Percentiles rank a stretch among this genome's conserved stretches.
phyloP scores from a whole-genome alignment of 2,797 vertebrate species.

The Manis javanica region DNA sequence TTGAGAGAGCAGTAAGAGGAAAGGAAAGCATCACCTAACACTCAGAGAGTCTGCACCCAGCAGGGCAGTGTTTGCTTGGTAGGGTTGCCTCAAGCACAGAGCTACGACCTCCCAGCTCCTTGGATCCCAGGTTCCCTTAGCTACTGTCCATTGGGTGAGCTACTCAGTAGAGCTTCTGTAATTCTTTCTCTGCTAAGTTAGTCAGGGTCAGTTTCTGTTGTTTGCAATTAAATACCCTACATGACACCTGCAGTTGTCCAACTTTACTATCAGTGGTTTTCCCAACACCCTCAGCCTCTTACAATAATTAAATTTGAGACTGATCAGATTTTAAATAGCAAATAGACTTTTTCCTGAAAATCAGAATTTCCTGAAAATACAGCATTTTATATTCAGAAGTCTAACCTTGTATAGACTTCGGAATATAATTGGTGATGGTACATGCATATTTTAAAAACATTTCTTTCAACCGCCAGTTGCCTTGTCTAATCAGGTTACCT shows the following conservation, averaged over 20 bases:
- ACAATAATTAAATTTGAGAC: constrained; percentile 15
- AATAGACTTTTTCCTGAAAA: neutral
- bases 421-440: constrained; percentile 13
- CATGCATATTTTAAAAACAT: constrained; percentile 51
- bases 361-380: neutral
- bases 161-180: neutral
- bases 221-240: neutral
- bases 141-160: neutral
- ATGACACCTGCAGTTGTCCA: neutral
- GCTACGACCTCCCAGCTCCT: neutral
- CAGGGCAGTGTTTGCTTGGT: no score
- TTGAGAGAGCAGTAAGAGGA: neutral
- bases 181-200: neutral
- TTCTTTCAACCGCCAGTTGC: constrained; percentile 61
- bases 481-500: constrained; percentile 70
- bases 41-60: neutral
- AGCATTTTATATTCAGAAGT: neutral
- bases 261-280: neutral
- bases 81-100: neutral
- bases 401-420: neutral
- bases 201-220: neutral
- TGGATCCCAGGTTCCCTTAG: neutral
- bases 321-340: neutral
- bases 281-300: neutral
- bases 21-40: neutral